These are phyloP conservation scores for Nephrotoma flavescens DNA, from an alignment of 2,888 invertebrate species.

Conservation along the genomic window DNA sequence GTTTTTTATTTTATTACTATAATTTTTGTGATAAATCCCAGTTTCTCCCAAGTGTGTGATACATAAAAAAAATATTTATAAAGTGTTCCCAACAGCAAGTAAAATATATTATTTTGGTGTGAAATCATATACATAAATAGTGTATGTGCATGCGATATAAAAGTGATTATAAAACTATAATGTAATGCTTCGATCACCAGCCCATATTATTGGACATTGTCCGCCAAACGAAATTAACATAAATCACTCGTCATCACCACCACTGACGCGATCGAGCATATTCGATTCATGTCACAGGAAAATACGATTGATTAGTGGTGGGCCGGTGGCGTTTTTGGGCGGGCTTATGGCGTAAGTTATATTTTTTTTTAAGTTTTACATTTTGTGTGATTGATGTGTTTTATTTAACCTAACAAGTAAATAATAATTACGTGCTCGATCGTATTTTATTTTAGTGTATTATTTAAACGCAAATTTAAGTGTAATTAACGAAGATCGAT, in stretches of 20 bases:
- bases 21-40: background rate
- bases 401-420: background rate
- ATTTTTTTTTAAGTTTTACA: background rate
- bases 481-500: no score
- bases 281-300: slow-evolving; percentile 60
- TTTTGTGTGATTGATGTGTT: background rate
- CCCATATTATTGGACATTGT: slow-evolving; percentile 33
- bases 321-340: slow-evolving; percentile 48
- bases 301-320: slow-evolving; percentile 53
- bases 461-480: no score
- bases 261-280: slow-evolving; percentile 43
- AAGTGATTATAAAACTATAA: background rate
- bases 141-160: background rate
- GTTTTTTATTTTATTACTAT: background rate
- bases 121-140: background rate
- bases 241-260: slow-evolving; percentile 27
- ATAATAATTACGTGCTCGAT: background rate
- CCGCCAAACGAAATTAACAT: slow-evolving; percentile 17
- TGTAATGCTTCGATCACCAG: slow-evolving; percentile 36
- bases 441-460: background rate
- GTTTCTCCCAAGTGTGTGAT: background rate
- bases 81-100: background rate
- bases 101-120: background rate
- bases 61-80: background rate
- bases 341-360: slow-evolving; percentile 56